A percentile compares a stretch with the other conserved stretches of the same genome.
Evolutionary conservation across 2,888 invertebrate species (phyloP).

Genomic region (Brenthis ino): DNA sequence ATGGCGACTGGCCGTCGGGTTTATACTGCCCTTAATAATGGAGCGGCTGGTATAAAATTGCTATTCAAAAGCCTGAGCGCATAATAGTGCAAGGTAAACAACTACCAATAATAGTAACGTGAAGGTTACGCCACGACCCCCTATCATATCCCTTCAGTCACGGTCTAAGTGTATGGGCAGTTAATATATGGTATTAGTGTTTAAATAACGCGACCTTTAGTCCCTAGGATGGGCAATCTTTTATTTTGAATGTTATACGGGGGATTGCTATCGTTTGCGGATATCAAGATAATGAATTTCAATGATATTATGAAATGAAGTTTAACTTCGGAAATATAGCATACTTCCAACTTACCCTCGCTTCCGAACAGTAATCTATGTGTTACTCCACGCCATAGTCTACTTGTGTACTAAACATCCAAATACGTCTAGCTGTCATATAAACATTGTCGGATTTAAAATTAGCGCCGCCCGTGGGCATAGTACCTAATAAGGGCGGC

Average conservation of each 20-base stretch:
- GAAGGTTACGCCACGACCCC: slow-evolving; percentile 24
- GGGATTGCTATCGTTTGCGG: too few relatives aligned
- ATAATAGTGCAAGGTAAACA: slow-evolving; percentile 63
- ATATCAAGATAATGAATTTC: too few relatives aligned
- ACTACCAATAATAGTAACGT: slow-evolving; percentile 42
- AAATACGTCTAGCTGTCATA: too few relatives aligned
- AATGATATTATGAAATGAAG: too few relatives aligned
- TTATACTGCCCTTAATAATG: slow-evolving; percentile 70
- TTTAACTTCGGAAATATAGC: too few relatives aligned
- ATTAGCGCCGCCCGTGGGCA: too few relatives aligned
- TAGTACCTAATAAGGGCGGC: too few relatives aligned
- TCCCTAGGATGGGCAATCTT: neutral
- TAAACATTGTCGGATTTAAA: too few relatives aligned
- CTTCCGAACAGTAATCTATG: too few relatives aligned
- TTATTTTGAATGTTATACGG: neutral
- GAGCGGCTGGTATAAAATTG: slow-evolving; percentile 68
- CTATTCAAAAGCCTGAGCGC: slow-evolving; percentile 63
- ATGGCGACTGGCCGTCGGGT: slow-evolving; percentile 61
- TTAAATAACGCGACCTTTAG: slow-evolving; percentile 11
- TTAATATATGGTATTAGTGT: slow-evolving; percentile 16
- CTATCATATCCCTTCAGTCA: slow-evolving; percentile 20
- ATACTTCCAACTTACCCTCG: too few relatives aligned
- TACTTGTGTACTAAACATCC: too few relatives aligned
- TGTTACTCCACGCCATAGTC: too few relatives aligned
- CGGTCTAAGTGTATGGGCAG: slow-evolving; percentile 24